These are phyloP conservation scores for Neolamprologus modestus DNA, from an alignment of 2,113 vertebrate species.

Conservation along the genomic window DNA sequence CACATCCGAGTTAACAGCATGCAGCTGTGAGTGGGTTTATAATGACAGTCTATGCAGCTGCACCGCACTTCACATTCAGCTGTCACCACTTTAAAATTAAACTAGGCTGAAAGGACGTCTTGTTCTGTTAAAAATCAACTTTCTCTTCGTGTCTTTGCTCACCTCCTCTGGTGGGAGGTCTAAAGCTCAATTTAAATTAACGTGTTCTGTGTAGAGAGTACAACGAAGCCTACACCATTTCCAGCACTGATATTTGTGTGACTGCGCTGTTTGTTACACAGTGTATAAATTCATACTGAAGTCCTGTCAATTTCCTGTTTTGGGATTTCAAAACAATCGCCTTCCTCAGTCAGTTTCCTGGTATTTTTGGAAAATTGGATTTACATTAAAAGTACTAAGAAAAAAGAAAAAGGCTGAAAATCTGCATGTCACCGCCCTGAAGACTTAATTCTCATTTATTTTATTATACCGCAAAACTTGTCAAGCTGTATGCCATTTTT, in stretches of 20 bases:
- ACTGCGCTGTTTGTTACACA: rapidly evolving
- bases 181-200: background rate
- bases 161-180: background rate
- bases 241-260: background rate
- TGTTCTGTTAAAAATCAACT: rapidly evolving
- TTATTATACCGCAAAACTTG: background rate
- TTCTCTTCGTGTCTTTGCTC: rapidly evolving
- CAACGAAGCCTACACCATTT: rapidly evolving
- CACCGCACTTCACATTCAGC: background rate
- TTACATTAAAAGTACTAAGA: background rate
- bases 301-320: rapidly evolving
- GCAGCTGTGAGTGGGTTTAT: background rate
- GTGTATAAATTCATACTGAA: rapidly evolving
- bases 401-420: background rate
- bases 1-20: background rate
- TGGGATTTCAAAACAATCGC: rapidly evolving
- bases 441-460: background rate
- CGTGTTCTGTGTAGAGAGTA: background rate
- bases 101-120: background rate
- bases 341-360: rapidly evolving
- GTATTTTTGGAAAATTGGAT: background rate
- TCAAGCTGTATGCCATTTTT: rapidly evolving
- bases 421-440: rapidly evolving
- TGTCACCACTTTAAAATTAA: rapidly evolving
- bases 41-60: background rate